Base-by-base conservation (phyloP, 2,113 vertebrate species). In the Alethe diademata region DNA sequence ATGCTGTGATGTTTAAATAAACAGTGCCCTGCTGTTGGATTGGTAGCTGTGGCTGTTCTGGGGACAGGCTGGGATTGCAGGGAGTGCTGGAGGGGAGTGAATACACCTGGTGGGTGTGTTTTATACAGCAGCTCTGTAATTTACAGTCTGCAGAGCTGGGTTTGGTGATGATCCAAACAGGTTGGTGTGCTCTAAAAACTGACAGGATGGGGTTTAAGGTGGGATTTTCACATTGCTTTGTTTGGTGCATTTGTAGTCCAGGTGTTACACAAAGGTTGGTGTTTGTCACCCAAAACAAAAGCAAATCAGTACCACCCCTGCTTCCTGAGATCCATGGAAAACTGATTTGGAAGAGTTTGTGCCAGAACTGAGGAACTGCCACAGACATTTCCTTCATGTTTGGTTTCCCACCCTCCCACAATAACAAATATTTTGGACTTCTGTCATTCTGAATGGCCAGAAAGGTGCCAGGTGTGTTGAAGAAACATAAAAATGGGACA, bases 71-170 rank as follows among this genome's bases (percentile, higher is more conserved):
- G 78, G 7, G 7, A 23, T 36, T 8, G 33, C 22, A 65, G 58
- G 65, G 73, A 22, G 3, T 4, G 13, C 50, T 38, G 61, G 35
- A 53, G 33, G 8, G 23, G 9, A 1, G 8, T 9, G 0, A 22
- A 12, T 31, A 12, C 24, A 8, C 50, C 35, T 66, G 9, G 9
- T 29, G 58, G n/a, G 24, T 72, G 66, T 5, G 1, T 66, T 88
- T 43, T 23, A 0, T 24, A 2, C 48, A 28, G 15, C 28, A 48
- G 14, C 42, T 0, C 0, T 36, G 0, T 33, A 8, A 18, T 29
- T 58, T 33, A 2, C 0, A 8, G 9, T 16, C 13, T 66, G 65
- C 48, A 67, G 57, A 51, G 47, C 50, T 54, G 9, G 0, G 1
- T 19, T 78, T 74, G 47, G 15, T 56, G n/a, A 48, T 53, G 38